Evolutionary conservation across 2,113 vertebrate species (phyloP).

Genomic region (Nematolebias whitei): DNA sequence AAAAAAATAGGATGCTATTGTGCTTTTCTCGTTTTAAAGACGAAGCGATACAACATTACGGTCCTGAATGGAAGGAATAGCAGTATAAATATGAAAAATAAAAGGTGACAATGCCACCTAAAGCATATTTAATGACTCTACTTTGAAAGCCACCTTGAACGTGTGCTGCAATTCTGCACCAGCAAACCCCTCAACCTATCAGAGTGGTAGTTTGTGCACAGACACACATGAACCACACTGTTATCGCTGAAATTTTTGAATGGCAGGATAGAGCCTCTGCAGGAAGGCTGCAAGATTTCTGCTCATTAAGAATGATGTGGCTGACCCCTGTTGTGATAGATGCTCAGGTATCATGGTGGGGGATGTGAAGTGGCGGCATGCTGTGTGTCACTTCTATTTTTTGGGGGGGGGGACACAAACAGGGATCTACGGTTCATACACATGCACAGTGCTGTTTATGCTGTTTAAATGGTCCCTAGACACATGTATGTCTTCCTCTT

Average conservation of each 20-base stretch:
- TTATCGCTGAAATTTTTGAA: slow-evolving; percentile 41
- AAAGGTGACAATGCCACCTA: neutral
- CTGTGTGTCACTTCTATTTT: slow-evolving; percentile 51
- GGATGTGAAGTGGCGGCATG: slow-evolving; percentile 62
- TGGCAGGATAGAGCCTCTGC: slow-evolving; percentile 37
- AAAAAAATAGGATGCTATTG: slow-evolving; percentile 51
- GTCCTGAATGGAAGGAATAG: neutral
- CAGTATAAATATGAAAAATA: neutral
- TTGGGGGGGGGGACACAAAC: slow-evolving; percentile 63
- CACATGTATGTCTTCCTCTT: slow-evolving; percentile 57
- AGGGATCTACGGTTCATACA: slow-evolving; percentile 54
- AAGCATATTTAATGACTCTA: neutral
- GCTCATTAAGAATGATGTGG: slow-evolving; percentile 67
- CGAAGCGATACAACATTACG: slow-evolving; percentile 1
- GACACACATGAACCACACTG: slow-evolving; percentile 43
- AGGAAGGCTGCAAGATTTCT: slow-evolving; percentile 46
- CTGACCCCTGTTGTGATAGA: slow-evolving; percentile 66
- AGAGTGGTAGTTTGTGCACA: slow-evolving; percentile 17
- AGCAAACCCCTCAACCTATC: slow-evolving; percentile 14
- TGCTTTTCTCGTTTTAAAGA: slow-evolving; percentile 42
- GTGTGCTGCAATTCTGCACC: neutral
- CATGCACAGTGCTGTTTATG: slow-evolving; percentile 69
- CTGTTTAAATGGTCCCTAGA: slow-evolving; percentile 72
- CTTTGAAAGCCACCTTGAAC: neutral
- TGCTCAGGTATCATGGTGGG: slow-evolving; percentile 72